These are phyloP conservation scores for Nixonia krombeini DNA, from an alignment of 1,140 invertebrate species.

Conservation along the genomic window DNA sequence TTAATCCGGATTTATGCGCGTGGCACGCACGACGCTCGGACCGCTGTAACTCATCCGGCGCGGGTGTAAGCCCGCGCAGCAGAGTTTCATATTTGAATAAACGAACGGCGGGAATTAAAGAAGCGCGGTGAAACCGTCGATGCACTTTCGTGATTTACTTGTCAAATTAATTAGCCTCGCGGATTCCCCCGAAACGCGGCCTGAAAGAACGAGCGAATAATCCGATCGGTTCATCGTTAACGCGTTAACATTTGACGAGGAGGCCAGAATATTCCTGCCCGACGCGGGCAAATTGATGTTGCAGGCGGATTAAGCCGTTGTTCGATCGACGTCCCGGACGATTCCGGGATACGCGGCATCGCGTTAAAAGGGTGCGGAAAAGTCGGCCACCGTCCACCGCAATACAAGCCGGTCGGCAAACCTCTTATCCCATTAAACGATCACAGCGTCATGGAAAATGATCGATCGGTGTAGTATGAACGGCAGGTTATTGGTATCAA, in stretches of 20 bases:
- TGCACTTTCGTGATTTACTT: too few species aligned
- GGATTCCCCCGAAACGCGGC: too few species aligned
- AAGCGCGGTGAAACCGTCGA: too few species aligned
- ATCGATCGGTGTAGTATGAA: slow-evolving; percentile 3
- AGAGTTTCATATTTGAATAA: too few species aligned
- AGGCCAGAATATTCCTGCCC: slow-evolving; percentile 9
- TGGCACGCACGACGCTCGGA: slow-evolving; percentile 1
- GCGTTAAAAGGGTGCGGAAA: slow-evolving; percentile 47
- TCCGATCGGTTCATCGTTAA: slow-evolving; percentile 16
- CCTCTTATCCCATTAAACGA: slow-evolving; percentile 15
- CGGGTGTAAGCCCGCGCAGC: too few species aligned
- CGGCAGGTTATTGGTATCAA: slow-evolving; percentile 1
- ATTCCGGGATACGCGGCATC: slow-evolving; percentile 25
- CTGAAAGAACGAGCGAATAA: too few species aligned
- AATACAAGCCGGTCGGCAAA: background rate
- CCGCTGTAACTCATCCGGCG: too few species aligned
- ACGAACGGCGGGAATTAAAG: background rate
- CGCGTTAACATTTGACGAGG: slow-evolving; percentile 24
- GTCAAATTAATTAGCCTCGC: too few species aligned
- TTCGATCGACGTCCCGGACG: slow-evolving; percentile 37
- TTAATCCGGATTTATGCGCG: slow-evolving; percentile 13
- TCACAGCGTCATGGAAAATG: slow-evolving; percentile 8
- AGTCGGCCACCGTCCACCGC: too few species aligned
- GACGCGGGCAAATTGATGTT: slow-evolving; percentile 40
- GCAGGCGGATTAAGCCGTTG: slow-evolving; percentile 44